Percentiles rank a stretch among this genome's conserved stretches.
Conservation (phyloP, 1,140 invertebrate species). For the Brachionus koreanus region DNA sequence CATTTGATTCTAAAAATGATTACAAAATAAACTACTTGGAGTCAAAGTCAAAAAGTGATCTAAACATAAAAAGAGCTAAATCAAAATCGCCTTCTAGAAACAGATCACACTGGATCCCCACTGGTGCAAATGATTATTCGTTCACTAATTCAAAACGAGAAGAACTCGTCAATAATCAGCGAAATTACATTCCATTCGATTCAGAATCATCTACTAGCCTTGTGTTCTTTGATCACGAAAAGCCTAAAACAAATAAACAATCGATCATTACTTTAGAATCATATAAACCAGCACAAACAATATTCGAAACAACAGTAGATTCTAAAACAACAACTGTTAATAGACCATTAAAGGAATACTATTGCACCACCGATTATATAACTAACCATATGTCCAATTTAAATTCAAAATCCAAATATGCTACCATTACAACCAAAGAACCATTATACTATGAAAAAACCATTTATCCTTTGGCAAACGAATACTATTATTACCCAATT, state of each 20-base stretch:
- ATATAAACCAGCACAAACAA: neutral
- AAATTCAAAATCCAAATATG: neutral
- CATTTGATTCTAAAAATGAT: neutral
- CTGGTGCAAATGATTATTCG: conserved; percentile 11
- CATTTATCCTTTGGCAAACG: neutral
- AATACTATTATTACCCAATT: neutral
- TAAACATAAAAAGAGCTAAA: neutral
- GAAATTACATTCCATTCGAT: conserved; percentile 1
- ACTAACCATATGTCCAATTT: neutral
- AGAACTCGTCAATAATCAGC: neutral
- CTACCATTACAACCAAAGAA: neutral
- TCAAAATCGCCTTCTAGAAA: neutral
- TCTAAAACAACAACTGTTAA: neutral
- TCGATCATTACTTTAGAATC: neutral
- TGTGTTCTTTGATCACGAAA: neutral
- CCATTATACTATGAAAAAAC: neutral
- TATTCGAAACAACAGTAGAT: conserved; percentile 1
- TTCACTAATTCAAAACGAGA: neutral
- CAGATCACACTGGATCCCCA: conserved; percentile 6
- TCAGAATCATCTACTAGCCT: neutral
- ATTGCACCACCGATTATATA: neutral
- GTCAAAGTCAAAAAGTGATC: neutral
- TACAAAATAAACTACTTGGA: neutral
- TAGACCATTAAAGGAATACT: neutral
- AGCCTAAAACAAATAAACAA: neutral